These are phyloP conservation scores for Cochlearius cochlearius DNA, from an alignment of 2,113 vertebrate genomes.

Conservation along the genomic window DNA sequence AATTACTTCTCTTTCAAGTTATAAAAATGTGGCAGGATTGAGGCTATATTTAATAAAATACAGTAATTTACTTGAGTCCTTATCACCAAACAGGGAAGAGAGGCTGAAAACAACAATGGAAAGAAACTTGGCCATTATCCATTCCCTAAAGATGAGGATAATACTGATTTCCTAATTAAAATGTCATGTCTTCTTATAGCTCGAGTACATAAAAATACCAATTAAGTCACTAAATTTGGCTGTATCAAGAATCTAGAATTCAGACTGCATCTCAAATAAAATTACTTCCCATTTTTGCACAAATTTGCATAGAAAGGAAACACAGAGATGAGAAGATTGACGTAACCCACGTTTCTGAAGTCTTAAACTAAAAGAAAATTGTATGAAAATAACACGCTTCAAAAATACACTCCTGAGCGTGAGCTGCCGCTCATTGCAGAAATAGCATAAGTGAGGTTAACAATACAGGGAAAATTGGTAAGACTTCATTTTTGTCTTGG, in stretches of 20 bases:
- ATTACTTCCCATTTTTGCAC: background rate
- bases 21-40: background rate
- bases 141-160: background rate
- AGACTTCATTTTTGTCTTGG: background rate
- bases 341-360: background rate
- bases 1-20: background rate
- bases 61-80: background rate
- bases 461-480: background rate
- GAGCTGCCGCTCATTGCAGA: background rate
- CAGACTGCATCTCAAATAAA: background rate
- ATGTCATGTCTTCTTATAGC: background rate
- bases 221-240: background rate
- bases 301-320: background rate
- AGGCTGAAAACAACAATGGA: background rate
- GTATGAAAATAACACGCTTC: background rate
- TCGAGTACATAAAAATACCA: background rate
- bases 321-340: background rate
- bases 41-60: background rate
- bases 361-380: background rate
- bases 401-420: background rate
- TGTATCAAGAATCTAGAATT: background rate
- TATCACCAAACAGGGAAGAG: background rate
- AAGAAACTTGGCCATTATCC: background rate
- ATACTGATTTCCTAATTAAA: background rate
- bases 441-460: background rate